phyloP scores from a whole-genome alignment of 2,113 vertebrate genomes.

The Planiliza haematocheilus region DNA sequence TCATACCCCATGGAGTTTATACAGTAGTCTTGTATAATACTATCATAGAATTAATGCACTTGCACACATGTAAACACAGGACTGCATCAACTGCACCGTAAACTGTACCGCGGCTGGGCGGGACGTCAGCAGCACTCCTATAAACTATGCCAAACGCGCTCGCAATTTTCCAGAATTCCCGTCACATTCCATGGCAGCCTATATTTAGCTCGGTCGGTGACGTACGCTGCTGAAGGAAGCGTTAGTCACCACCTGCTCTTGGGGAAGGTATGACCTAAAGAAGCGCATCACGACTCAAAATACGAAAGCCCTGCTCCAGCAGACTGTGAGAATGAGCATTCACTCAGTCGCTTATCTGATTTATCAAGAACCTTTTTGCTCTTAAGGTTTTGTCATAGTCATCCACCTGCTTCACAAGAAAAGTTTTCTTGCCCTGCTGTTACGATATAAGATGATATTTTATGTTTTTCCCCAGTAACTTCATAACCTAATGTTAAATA shows the following conservation, averaged over 20 bases:
- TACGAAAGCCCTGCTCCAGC: neutral
- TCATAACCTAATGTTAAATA: no score
- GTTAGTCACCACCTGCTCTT: slow-evolving; percentile 53
- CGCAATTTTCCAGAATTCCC: slow-evolving; percentile 27
- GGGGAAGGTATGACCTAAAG: slow-evolving; percentile 12
- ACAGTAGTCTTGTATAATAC: no score
- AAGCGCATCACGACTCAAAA: slow-evolving; percentile 15
- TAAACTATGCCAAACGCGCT: neutral
- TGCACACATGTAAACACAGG: no score
- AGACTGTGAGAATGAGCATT: neutral
- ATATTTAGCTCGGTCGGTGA: slow-evolving; percentile 58
- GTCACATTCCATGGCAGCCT: slow-evolving; percentile 55
- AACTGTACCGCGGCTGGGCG: no score
- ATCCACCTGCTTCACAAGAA: no score
- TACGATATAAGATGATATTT: no score
- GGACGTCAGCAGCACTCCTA: no score
- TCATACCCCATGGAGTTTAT: no score
- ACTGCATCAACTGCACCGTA: no score
- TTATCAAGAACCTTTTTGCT: neutral
- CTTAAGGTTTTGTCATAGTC: neutral
- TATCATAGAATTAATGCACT: no score
- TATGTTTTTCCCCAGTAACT: no score
- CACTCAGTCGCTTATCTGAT: neutral
- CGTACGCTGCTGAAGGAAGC: slow-evolving; percentile 30
- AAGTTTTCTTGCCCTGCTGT: no score